phyloP scores from a whole-genome alignment of 2,797 vertebrate genomes.

The Myoxocephalus aenaeus region DNA sequence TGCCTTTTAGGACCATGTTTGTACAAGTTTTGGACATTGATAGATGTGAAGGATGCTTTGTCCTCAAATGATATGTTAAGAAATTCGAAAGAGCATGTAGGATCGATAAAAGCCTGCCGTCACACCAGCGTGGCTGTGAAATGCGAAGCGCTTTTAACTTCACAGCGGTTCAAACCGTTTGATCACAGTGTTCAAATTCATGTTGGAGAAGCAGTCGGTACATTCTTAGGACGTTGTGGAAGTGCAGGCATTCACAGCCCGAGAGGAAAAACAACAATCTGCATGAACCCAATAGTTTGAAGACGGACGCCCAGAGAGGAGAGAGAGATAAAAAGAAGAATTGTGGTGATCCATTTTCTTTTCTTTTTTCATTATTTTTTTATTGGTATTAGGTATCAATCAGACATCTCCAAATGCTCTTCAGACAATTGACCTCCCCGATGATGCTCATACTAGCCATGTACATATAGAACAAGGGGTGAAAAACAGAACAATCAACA shows the following conservation, averaged over 20 bases:
- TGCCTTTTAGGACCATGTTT: constrained; percentile 24
- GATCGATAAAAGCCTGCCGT: constrained; percentile 60
- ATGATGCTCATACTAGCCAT: too few relatives aligned
- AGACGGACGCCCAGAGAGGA: too few relatives aligned
- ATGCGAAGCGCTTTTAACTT: constrained; percentile 69
- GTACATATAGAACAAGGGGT: too few relatives aligned
- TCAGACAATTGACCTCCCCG: too few relatives aligned
- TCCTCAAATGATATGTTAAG: constrained; percentile 65
- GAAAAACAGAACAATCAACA: too few relatives aligned
- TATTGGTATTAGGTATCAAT: too few relatives aligned
- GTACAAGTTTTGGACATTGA: constrained; percentile 27
- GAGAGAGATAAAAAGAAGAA: not conserved
- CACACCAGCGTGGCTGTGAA: constrained; percentile 54
- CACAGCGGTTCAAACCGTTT: constrained; percentile 55
- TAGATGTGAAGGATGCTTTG: constrained; percentile 34
- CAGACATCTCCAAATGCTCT: too few relatives aligned
- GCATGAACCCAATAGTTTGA: not conserved
- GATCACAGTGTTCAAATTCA: constrained; percentile 13
- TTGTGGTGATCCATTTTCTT: not conserved
- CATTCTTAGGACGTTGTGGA: not conserved
- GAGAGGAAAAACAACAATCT: constrained; percentile 14
- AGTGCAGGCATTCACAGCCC: not conserved
- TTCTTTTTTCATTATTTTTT: too few relatives aligned
- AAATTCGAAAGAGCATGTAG: constrained; percentile 61
- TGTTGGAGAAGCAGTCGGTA: constrained; percentile 1